Percentiles rank a stretch among this genome's conserved stretches.
These are phyloP conservation scores for Pelmatolapia mariae DNA, from an alignment of 2,113 vertebrate species.

Conservation along the genomic window DNA sequence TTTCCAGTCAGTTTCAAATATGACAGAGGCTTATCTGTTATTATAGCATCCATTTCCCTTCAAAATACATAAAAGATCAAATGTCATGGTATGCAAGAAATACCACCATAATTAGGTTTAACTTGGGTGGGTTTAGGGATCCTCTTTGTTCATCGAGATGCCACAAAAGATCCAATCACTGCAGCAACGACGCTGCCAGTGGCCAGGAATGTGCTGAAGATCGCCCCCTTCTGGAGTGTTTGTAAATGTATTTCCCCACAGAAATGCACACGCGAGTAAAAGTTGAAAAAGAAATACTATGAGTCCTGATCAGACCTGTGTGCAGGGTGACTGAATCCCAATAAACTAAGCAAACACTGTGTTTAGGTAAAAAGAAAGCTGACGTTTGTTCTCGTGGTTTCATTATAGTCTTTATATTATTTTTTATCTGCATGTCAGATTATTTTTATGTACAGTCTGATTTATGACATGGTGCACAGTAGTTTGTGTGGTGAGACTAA, in stretches of 20 bases:
- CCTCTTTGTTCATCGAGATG: not conserved
- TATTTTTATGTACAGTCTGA: not conserved
- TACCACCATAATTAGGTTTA: not conserved
- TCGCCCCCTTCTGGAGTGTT: not conserved
- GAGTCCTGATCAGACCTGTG: not conserved
- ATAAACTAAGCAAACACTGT: not conserved
- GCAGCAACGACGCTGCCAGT: not conserved
- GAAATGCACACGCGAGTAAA: not conserved
- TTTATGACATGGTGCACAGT: not conserved
- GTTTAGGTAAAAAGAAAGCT: not conserved
- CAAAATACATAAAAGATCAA: not conserved
- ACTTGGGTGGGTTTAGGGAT: not conserved
- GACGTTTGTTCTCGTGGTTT: not conserved
- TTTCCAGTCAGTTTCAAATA: rapidly evolving
- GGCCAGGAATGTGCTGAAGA: not conserved
- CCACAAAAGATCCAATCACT: not conserved
- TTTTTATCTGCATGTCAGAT: not conserved
- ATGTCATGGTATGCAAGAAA: not conserved
- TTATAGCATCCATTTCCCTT: not conserved
- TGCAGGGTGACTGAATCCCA: not conserved
- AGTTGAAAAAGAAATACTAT: rapidly evolving
- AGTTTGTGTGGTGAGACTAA: not conserved
- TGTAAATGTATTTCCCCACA: not conserved
- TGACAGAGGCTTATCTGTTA: not conserved
- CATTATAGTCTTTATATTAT: not conserved